Evolutionary conservation across 2,113 vertebrate species (phyloP), one percentile per base, ranked within the genome.

Genomic region (Hippocampus comes): DNA sequence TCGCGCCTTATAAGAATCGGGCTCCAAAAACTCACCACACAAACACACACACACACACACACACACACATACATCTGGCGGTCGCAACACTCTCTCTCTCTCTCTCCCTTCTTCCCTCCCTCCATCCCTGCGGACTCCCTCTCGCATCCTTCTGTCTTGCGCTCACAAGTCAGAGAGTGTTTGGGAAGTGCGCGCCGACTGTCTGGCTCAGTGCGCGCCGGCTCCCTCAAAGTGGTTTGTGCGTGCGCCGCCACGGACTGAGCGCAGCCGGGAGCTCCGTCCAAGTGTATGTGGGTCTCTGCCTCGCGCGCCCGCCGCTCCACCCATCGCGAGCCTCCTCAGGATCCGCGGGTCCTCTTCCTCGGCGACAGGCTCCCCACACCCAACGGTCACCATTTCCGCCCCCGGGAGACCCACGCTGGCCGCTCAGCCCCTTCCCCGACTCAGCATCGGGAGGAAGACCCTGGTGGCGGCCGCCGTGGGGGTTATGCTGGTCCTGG

Each of bases 401-500:
- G 85, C 94, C 92, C 92, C 94, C 85, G 94, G 95, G 93, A 94
- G 95, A 91, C 91, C 92, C 92, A 92, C 93, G 89, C 92, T 94
- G 85, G 93, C 95, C 78, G 93, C 93, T 86, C 95, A 95, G 93
- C 94, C 95, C 89, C 94, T 95, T 88, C 94, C 95, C 89, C 94
- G 95, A 90, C 94, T 97, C 91, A 95, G 95, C 93, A 93, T 95
- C 84, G 95, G 96, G 92, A 94, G 95, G 88, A 97, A 96, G 93
- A 95, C 94, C 83, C 94, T 97, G 89, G 90, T 96, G 89, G 96
- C 94, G 76, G 96, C 95, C 73, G 97, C 95, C 63, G 94, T 96
- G 68, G 97, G 96, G 84, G 95, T 94, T 91, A 96, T 96, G 92
- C 96, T 98, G 94, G 93, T 98, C 86, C 89, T 99, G 91, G 93